Conservation (phyloP, 2,113 vertebrate species). For the Odocoileus hemionus region DNA sequence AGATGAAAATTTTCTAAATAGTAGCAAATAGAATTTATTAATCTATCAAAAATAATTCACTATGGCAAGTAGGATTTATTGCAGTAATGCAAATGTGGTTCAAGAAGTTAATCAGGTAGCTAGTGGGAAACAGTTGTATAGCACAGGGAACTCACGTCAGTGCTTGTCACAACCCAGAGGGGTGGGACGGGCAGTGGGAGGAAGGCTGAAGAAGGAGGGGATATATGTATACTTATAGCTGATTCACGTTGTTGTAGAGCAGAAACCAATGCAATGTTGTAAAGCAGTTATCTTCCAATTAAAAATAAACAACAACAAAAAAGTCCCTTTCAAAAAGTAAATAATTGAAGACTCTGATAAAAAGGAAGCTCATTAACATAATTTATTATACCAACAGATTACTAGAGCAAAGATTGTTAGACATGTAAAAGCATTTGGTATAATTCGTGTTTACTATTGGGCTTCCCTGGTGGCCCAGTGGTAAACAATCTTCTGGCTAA, state of each 20-base stretch:
- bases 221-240: not conserved
- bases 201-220: not conserved
- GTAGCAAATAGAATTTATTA: not conserved
- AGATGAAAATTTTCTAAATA: not conserved
- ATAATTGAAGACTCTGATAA: not conserved
- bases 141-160: not conserved
- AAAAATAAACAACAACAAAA: not conserved
- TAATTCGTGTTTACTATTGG: not conserved
- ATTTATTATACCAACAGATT: not conserved
- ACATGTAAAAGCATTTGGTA: not conserved
- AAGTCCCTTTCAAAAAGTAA: not conserved
- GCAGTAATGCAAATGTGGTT: not conserved
- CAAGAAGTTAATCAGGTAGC: not conserved
- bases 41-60: not conserved
- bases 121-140: not conserved
- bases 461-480: not conserved
- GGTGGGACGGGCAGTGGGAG: not conserved
- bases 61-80: not conserved
- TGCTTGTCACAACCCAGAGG: not conserved
- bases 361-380: not conserved
- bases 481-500: not conserved
- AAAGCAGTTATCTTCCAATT: not conserved
- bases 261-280: not conserved
- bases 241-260: not conserved
- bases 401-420: not conserved